Evolutionary conservation across 2,113 vertebrate species (phyloP), one percentile per base, ranked within the genome.

Genomic region (Phrynocephalus versicolor): DNA sequence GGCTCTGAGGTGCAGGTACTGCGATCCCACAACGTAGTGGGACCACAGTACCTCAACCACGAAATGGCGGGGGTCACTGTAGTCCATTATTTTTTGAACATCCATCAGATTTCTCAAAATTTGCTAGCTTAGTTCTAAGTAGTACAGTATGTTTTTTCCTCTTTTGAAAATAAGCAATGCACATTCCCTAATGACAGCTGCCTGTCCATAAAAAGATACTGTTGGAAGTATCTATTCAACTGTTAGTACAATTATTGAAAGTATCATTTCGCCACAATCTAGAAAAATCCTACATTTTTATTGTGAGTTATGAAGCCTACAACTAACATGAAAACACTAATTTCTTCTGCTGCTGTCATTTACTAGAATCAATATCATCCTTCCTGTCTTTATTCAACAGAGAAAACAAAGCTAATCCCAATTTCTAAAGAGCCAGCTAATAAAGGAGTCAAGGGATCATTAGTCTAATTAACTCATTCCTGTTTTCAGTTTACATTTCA

Each of bases 391-490:
- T 94, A 93, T 94, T 95, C 92, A 94, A 86, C 85, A 95, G 92
- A 95, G 92, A 94, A 93, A 95, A 95, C 91, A 95, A 93, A 94
- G 87, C 90, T 95, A 94, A 95, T 95, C 93, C 93, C 88, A 91
- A 91, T 94, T 95, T 95, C 94, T 93, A 93, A 94, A 95, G 93
- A 93, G 89, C 85, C 90, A 81, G 93, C 90, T 94, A 95, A 95
- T 94, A 95, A 94, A 94, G 92, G 89, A 94, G 93, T 93, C 92
- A 94, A 94, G 91, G 93, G 93, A 95, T 95, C 93, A 95, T 95
- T 95, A 94, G 92, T 93, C 93, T 95, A 94, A 95, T 95, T 93
- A 95, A 95, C 92, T 95, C 92, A 92, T 95, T 93, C 91, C 90
- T 94, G 90, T 84, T 95, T 93, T 93, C 86, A 92, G 92, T 94